phyloP scores from a whole-genome alignment of 1,140 invertebrate species.

The Arion vulgaris region DNA sequence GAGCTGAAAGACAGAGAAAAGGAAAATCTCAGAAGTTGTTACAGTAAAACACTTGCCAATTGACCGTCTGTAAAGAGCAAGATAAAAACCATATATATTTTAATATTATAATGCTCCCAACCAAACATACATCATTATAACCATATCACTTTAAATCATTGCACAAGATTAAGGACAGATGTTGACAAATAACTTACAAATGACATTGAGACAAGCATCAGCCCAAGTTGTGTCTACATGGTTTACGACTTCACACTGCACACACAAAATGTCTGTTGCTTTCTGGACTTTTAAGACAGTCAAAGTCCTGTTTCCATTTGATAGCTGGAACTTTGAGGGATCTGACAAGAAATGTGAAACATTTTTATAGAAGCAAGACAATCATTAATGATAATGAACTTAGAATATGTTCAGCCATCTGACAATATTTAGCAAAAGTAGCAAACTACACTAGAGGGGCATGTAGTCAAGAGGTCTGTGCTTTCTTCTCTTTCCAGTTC shows the following conservation, averaged over 20 bases:
- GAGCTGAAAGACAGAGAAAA: too few species aligned
- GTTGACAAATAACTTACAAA: slow-evolving; percentile 43
- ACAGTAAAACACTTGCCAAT: too few species aligned
- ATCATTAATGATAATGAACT: too few species aligned
- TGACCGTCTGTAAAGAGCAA: too few species aligned
- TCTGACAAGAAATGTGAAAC: neutral
- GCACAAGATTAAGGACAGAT: too few species aligned
- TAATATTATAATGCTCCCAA: too few species aligned
- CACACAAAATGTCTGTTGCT: slow-evolving; percentile 36
- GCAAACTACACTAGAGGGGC: neutral
- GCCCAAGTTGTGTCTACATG: slow-evolving; percentile 14
- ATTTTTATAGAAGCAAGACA: neutral
- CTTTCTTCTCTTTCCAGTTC: too few species aligned
- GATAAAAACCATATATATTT: too few species aligned
- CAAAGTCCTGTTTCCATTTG: neutral
- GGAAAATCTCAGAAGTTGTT: too few species aligned
- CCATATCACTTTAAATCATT: too few species aligned
- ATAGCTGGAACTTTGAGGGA: slow-evolving; percentile 30
- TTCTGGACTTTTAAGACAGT: slow-evolving; percentile 27
- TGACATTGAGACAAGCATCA: slow-evolving; percentile 41
- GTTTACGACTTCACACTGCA: slow-evolving; percentile 36
- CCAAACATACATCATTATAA: too few species aligned
- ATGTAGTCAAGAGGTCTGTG: too few species aligned
- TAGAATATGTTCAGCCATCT: neutral
- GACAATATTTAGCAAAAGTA: neutral